phyloP scores from a whole-genome alignment of 2,797 vertebrate genomes.

The Manis pentadactyla region DNA sequence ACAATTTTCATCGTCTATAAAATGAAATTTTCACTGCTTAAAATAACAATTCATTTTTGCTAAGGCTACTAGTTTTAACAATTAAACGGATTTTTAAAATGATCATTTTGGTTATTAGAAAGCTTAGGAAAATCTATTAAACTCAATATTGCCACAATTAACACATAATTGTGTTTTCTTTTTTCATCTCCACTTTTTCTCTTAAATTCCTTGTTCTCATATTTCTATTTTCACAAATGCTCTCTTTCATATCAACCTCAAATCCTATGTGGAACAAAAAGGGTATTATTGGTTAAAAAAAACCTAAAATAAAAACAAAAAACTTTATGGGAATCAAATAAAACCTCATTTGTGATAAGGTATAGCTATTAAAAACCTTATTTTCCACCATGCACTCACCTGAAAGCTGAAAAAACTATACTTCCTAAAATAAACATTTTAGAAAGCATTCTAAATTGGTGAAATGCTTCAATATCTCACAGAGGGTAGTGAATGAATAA shows the following conservation, averaged over 20 bases:
- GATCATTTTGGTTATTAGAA: background rate
- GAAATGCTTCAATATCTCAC: background rate
- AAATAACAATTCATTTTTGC: constrained; percentile 28
- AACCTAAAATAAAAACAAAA: background rate
- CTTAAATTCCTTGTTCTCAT: background rate
- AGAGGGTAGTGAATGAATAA: background rate
- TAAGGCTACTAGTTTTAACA: background rate
- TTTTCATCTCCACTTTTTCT: background rate
- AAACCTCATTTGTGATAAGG: background rate
- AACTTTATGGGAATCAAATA: background rate
- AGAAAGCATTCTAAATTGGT: constrained; percentile 28
- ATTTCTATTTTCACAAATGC: background rate
- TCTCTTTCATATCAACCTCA: constrained; percentile 55
- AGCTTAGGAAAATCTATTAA: constrained; percentile 23
- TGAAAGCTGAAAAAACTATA: constrained; percentile 37
- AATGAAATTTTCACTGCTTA: constrained; percentile 22
- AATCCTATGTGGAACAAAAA: background rate
- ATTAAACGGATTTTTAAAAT: background rate
- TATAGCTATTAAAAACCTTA: constrained; percentile 30
- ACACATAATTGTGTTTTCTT: background rate
- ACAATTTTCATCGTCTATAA: constrained; percentile 8
- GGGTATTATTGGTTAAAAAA: background rate
- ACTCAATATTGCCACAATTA: background rate
- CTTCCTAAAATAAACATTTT: constrained; percentile 28
- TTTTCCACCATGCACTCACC: background rate